These are phyloP conservation scores for Syrphus vitripennis DNA, from an alignment of 2,888 invertebrate genomes.

Conservation along the genomic window DNA sequence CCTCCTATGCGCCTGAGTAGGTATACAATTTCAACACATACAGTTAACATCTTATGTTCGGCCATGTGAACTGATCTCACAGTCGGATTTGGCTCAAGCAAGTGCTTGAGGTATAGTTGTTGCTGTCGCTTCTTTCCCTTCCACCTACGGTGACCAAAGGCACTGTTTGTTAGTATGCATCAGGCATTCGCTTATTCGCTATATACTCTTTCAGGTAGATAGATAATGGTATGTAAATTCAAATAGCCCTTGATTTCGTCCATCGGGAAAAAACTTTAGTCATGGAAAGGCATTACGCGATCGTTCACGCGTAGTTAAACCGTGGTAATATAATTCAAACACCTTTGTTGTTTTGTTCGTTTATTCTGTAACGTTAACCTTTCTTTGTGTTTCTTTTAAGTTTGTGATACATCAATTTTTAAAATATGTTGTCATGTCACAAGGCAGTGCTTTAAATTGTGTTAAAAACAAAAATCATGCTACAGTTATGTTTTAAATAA, in stretches of 20 bases:
- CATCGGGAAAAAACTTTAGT: conserved; percentile 78
- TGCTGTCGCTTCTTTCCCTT: conserved; percentile 64
- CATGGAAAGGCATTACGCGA: conserved; percentile 77
- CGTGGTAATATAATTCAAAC: conserved; percentile 51
- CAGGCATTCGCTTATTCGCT: conserved; percentile 53
- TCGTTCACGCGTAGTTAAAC: conserved; percentile 76
- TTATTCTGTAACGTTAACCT: neutral
- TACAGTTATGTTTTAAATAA: neutral
- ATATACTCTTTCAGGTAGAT: conserved; percentile 73
- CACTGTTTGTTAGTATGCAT: conserved; percentile 59
- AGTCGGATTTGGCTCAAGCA: neutral
- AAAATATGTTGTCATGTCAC: neutral
- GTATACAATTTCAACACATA: conserved; percentile 16
- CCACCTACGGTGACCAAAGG: conserved; percentile 67
- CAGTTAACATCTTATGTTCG: conserved; percentile 59
- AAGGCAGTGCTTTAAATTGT: neutral
- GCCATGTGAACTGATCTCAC: conserved; percentile 68
- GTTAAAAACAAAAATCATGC: neutral
- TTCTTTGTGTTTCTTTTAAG: conserved; percentile 15
- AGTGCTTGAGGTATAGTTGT: conserved; percentile 3
- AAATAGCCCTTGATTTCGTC: conserved; percentile 79
- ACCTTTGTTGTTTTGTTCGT: conserved; percentile 10
- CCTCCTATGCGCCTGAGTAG: conserved; percentile 65
- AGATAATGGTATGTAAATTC: conserved; percentile 77
- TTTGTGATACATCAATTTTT: conserved; percentile 3